phyloP scores from a whole-genome alignment of 2,113 vertebrate genomes.

The Pangasianodon gigas region DNA sequence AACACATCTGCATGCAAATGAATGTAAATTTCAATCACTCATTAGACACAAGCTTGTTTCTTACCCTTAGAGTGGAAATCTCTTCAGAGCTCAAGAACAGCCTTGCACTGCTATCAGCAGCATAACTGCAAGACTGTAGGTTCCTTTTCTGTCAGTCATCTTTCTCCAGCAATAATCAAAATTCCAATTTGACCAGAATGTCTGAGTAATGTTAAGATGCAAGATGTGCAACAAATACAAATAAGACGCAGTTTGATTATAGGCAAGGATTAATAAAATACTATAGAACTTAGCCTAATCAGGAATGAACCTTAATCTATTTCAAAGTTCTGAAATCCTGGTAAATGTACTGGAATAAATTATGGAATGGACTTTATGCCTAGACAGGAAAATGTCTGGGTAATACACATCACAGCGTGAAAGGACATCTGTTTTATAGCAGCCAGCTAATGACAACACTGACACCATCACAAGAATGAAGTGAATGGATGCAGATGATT shows the following conservation, averaged over 20 bases:
- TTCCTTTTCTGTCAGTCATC: background rate
- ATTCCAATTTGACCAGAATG: background rate
- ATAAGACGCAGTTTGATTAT: background rate
- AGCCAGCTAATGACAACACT: background rate
- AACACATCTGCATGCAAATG: conserved; percentile 42
- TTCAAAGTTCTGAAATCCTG: background rate
- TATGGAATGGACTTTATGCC: background rate
- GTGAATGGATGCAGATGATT: background rate
- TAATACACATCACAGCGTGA: conserved; percentile 3
- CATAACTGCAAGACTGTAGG: background rate
- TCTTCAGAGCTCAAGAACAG: background rate
- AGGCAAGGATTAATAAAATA: background rate
- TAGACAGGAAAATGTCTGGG: conserved; percentile 10
- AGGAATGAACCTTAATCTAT: background rate
- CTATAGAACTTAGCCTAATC: no score
- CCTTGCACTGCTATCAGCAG: background rate
- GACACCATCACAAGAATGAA: background rate
- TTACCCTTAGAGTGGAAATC: background rate
- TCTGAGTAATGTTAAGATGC: background rate
- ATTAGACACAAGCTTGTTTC: background rate
- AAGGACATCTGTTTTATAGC: background rate
- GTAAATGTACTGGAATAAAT: conserved; percentile 40
- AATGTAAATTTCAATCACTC: conserved; percentile 19
- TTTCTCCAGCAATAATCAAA: background rate
- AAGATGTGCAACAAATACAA: background rate